Conservation (phyloP, 2,113 vertebrate genomes). For the Colossoma macropomum region DNA sequence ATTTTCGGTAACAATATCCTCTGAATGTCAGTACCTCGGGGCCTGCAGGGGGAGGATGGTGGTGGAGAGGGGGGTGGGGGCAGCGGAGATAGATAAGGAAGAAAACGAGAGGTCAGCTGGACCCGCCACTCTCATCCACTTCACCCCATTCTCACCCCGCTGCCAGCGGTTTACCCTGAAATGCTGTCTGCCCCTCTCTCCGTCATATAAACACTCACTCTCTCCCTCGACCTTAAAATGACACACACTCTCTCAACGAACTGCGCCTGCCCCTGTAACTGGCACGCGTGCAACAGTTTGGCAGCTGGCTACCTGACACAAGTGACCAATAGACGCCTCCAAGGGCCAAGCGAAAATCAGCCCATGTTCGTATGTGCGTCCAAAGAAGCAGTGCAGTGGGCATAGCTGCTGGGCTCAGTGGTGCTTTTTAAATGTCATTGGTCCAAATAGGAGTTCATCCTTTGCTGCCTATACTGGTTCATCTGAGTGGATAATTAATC, state of each 20-base stretch:
- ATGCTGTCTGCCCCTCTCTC: slow-evolving; percentile 8
- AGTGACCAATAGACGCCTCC: slow-evolving; percentile 18
- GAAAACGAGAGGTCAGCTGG: slow-evolving; percentile 20
- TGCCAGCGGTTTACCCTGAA: slow-evolving; percentile 28
- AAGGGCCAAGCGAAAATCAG: slow-evolving; percentile 23
- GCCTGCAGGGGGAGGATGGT: background rate
- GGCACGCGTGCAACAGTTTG: slow-evolving; percentile 12
- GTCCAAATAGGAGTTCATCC: slow-evolving; percentile 3
- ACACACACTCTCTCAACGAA: slow-evolving; percentile 1
- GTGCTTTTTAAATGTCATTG: slow-evolving; percentile 39
- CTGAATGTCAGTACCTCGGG: slow-evolving; percentile 56
- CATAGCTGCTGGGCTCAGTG: slow-evolving; percentile 21
- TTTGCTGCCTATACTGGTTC: slow-evolving; percentile 42
- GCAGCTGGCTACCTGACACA: slow-evolving; percentile 18
- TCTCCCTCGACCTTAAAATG: background rate
- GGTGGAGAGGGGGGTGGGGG: background rate
- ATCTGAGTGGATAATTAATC: background rate
- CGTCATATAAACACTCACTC: background rate
- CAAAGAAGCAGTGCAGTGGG: background rate
- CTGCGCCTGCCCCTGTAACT: slow-evolving; percentile 8
- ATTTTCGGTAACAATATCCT: slow-evolving; percentile 58
- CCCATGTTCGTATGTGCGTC: slow-evolving; percentile 12
- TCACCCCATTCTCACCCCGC: slow-evolving; percentile 11
- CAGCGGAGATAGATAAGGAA: slow-evolving; percentile 19
- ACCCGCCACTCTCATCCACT: background rate